A percentile compares a stretch with the other conserved stretches of the same genome.
Evolutionary conservation across 2,797 vertebrate genomes (phyloP).

Genomic region (Acanthornis magna): DNA sequence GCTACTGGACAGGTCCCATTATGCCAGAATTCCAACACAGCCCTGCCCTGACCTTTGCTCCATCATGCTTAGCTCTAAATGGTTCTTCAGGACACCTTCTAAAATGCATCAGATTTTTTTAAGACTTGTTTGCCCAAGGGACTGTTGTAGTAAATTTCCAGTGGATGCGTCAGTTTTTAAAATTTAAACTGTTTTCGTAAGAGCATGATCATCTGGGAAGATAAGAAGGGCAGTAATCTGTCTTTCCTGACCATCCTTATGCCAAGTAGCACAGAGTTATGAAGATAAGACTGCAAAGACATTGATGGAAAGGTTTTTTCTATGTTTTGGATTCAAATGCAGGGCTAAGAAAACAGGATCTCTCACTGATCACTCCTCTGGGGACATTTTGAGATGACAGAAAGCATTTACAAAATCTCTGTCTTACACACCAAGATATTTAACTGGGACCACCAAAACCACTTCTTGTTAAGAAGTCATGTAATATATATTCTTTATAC

Average conservation of each 20-base stretch:
- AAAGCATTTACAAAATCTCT: not conserved
- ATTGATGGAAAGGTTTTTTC: not conserved
- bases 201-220: not conserved
- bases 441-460: not conserved
- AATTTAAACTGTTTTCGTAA: not conserved
- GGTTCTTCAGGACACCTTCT: accelerated
- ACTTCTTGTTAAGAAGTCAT: accelerated
- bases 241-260: not conserved
- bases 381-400: not conserved
- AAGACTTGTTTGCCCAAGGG: not conserved
- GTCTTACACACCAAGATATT: not conserved
- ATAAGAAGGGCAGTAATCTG: not conserved
- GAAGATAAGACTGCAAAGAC: not conserved
- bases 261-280: not conserved
- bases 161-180: not conserved
- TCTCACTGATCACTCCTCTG: not conserved
- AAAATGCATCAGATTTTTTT: not conserved
- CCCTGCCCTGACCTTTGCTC: not conserved
- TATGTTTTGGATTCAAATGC: not conserved
- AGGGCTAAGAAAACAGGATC: not conserved
- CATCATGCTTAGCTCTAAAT: not conserved
- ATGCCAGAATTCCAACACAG: not conserved
- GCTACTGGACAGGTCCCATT: not conserved
- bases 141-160: not conserved
- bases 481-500: not conserved